Evolutionary conservation across 2,888 invertebrate species (phyloP), one percentile per base, ranked within the genome.

Genomic region (Stegana nigrithorax): DNA sequence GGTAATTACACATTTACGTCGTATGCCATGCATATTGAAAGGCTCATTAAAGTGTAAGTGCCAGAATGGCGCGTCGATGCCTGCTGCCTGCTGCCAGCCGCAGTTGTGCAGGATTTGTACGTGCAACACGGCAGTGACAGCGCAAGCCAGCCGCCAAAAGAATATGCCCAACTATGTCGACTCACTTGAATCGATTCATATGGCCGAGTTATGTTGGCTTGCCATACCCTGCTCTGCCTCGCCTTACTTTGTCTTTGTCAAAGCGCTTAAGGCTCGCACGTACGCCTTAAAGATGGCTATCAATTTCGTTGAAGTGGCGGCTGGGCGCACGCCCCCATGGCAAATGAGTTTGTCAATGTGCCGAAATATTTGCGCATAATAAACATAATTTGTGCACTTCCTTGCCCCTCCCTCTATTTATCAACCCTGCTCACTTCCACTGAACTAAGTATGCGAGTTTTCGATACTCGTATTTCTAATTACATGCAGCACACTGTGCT

Each of bases 21-120:
- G 61, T 76, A 77, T 79, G 75, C 70, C 75, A 67, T 78, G 75
- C 75, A 76, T 78, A 76, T 76, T 77, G 70, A 76, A 67, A 71
- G 79, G 71, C 77, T 76, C 75, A 76, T 76, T 76, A 78, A 76
- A 76, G 60, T 62, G 64, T 55, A 47, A 66, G 64, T 53, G 62
- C 44, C 23, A 29, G 4, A 21, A 32, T 42, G 42, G 47, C 21
- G 23, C 23, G 12, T 6, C 23, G 23, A n/a, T 23, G n/a, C 10
- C 12, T 14, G 10, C 17, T 53, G 32, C 8, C 7, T 53, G 25
- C 1, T 17, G 47, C 21, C 19, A 25, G 42, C n/a, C 23, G 53
- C 45, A 45, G 17, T 44, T 55, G n/a, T 8, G 25, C 8, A n/a
- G n/a, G 27, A 56, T 42, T 56, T 56, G 45, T 47, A 47, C 23